Evolutionary conservation across 2,888 invertebrate species (phyloP), one percentile per base, ranked within the genome.

Genomic region (Troides oblongomaculatus): DNA sequence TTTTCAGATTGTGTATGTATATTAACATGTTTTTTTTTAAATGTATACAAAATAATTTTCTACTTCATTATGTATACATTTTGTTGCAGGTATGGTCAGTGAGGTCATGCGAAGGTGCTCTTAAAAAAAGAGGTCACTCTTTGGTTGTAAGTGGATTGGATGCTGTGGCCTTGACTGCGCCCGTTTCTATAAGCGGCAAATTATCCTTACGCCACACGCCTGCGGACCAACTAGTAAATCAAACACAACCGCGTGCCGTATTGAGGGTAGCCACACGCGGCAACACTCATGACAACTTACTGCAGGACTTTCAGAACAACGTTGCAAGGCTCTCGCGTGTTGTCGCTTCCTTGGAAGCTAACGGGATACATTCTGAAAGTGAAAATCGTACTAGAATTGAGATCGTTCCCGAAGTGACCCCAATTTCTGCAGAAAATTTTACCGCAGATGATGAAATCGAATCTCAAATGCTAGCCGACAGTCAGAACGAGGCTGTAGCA

Each of bases 1-100:
- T 92, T 92, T 77, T 87, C 89, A 30, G 91, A 92, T 73, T 84
- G 84, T 74, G 92, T 92, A 83, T 86, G 91, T 84, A 64, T 70
- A 56, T 66, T 21, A 59, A 58, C 23, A n/a, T 18, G 3, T 21
- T 57, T 39, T 46, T 60, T 46, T 46, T 46, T n/a, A 46, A 14
- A 46, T 46, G 46, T 14, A 14, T 14, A 14, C 12, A 46, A 46
- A 12, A 14, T 46, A 12, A 46, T 46, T 46, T 12, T 10, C 46
- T 46, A 46, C 14, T 46, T 25, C 53, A 69, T 36, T 58, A n/a
- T 56, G 58, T 21, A 14, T 14, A 39, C 10, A 39, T 71, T 75
- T 50, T 14, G 46, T 74, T 64, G 25, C 78, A 92, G 92, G 91
- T 90, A 18, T 90, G 88, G 88, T 90, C 92, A 2, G 91, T 91